Conservation (phyloP, 2,888 invertebrate species). For the Drosophila niveifrons region DNA sequence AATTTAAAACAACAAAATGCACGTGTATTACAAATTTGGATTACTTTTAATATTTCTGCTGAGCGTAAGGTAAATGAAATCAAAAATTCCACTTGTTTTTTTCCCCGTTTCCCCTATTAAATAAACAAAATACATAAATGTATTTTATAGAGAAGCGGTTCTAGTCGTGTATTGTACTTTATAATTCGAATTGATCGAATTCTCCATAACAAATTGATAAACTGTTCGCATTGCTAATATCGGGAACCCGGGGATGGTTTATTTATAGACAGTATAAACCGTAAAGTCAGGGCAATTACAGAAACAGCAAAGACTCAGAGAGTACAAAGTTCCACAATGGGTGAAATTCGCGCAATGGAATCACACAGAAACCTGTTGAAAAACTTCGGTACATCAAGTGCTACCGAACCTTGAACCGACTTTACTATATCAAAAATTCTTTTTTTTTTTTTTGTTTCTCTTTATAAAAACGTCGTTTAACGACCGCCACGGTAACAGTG, state of each 20-base stretch:
- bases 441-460: slow-evolving; percentile 12
- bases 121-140: slow-evolving; percentile 7
- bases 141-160: neutral
- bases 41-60: slow-evolving; percentile 84
- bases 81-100: neutral
- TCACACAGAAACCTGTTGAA: slow-evolving; percentile 54
- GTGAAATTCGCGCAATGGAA: slow-evolving; percentile 40
- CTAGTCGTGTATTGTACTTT: neutral
- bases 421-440: slow-evolving; percentile 44
- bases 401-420: slow-evolving; percentile 51
- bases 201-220: slow-evolving; percentile 36
- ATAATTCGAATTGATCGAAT: slow-evolving; percentile 7
- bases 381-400: slow-evolving; percentile 32
- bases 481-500: slow-evolving; percentile 42
- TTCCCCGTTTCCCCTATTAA: slow-evolving; percentile 5
- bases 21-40: slow-evolving; percentile 84
- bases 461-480: slow-evolving; percentile 32
- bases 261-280: slow-evolving; percentile 38
- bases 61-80: slow-evolving; percentile 81
- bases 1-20: slow-evolving; percentile 69
- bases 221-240: slow-evolving; percentile 30
- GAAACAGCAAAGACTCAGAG: slow-evolving; percentile 23
- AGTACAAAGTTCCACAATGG: slow-evolving; percentile 61
- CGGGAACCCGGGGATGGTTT: slow-evolving; percentile 14
- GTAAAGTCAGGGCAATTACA: slow-evolving; percentile 26